Evolutionary conservation across 2,797 vertebrate genomes (phyloP).

Genomic region (Tangara arthus): DNA sequence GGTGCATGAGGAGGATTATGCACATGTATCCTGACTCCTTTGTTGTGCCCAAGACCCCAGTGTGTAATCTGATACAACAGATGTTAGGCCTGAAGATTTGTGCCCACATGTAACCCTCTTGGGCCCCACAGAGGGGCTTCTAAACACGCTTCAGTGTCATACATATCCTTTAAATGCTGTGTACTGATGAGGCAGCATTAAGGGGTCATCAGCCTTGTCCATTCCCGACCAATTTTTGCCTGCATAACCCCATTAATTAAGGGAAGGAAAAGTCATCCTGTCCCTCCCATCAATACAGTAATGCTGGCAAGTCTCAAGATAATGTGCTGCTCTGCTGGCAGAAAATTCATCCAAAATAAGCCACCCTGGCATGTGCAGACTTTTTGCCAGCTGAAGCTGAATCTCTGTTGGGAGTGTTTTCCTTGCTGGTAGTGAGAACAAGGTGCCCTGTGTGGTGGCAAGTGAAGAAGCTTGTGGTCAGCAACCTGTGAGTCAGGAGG

Average conservation of each 20-base stretch:
- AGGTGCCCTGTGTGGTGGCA: not conserved
- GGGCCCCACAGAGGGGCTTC: not conserved
- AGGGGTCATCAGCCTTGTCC: not conserved
- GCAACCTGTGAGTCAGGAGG: not conserved
- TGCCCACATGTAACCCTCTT: not conserved
- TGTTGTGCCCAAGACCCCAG: not conserved
- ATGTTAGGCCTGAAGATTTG: not conserved
- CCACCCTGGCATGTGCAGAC: not conserved
- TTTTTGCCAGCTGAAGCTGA: not conserved
- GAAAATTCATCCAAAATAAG: not conserved
- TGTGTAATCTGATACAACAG: not conserved
- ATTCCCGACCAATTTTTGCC: not conserved
- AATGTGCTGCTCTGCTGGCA: not conserved
- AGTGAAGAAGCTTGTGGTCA: not conserved
- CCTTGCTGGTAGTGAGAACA: not conserved
- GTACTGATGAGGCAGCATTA: conserved; percentile 14
- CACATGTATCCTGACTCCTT: rapidly evolving
- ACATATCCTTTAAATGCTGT: not conserved
- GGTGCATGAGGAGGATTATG: not conserved
- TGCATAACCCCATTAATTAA: conserved; percentile 14
- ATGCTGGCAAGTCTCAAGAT: not conserved
- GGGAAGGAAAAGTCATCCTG: not conserved
- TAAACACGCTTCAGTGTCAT: conserved; percentile 19
- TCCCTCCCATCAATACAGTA: not conserved
- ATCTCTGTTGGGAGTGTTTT: not conserved